These are phyloP conservation scores for Sigmodon hispidus DNA, from an alignment of 2,113 vertebrate species.

Conservation along the genomic window DNA sequence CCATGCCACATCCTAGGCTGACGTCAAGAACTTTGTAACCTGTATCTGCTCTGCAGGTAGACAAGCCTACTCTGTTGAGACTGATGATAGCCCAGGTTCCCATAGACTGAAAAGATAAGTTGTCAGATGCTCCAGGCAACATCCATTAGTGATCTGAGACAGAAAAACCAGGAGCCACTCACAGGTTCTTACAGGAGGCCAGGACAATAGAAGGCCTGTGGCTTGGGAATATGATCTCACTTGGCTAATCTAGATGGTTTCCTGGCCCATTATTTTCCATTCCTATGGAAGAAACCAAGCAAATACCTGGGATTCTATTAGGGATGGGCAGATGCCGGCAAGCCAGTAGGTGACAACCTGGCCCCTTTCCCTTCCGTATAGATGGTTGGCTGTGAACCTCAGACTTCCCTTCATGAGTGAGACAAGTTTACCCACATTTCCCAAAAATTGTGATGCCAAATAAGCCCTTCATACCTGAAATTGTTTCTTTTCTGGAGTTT, in stretches of 20 bases:
- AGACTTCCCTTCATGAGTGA: neutral
- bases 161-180: neutral
- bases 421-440: neutral
- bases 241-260: neutral
- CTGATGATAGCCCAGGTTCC: neutral
- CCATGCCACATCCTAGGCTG: neutral
- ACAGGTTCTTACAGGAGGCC: neutral
- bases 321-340: neutral
- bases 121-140: neutral
- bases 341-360: neutral
- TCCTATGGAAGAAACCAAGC: neutral
- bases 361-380: neutral
- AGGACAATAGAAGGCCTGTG: neutral
- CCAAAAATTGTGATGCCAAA: neutral
- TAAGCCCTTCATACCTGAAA: neutral
- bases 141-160: neutral
- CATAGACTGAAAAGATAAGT: neutral
- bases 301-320: neutral
- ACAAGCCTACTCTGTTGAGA: neutral
- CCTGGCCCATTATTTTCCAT: neutral
- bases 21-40: neutral
- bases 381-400: neutral
- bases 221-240: no score
- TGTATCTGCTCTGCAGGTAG: neutral
- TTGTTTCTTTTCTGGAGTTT: neutral